Conservation (phyloP, 2,797 vertebrate species). For the Brotogeris chrysoptera region DNA sequence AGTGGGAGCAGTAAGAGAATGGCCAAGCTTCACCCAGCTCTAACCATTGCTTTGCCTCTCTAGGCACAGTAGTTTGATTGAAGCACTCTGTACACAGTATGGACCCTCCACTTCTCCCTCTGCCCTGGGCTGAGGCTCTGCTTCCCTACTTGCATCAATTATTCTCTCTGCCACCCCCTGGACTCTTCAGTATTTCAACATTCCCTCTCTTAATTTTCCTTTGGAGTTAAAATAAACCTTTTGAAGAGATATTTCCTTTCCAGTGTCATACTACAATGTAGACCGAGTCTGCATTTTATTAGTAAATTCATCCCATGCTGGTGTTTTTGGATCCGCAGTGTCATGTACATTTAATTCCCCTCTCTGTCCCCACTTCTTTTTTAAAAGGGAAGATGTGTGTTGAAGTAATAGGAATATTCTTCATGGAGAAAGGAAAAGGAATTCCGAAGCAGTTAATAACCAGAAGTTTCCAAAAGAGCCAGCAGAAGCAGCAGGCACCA, state of each 20-base stretch:
- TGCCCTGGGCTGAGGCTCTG: neutral
- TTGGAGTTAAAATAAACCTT: constrained; percentile 56
- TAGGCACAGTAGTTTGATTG: neutral
- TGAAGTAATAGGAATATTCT: constrained; percentile 5
- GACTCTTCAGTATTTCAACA: constrained; percentile 1
- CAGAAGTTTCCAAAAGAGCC: neutral
- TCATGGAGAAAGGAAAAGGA: neutral
- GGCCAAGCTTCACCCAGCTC: neutral
- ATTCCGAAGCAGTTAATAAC: neutral
- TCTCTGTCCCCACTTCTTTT: neutral
- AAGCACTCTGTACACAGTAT: neutral
- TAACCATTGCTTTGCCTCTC: neutral
- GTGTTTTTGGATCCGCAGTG: constrained; percentile 50
- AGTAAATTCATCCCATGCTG: constrained; percentile 48
- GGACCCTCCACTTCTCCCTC: neutral
- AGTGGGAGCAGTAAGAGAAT: neutral
- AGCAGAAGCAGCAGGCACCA: neutral
- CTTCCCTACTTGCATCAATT: neutral
- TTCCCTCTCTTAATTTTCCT: constrained; percentile 33
- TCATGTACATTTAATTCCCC: constrained; percentile 23
- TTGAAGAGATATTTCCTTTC: constrained; percentile 64
- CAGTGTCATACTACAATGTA: constrained; percentile 22
- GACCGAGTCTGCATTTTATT: constrained; percentile 45
- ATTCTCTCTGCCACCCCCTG: neutral
- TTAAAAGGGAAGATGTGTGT: neutral